Base-by-base conservation (phyloP, 2,113 vertebrate species). In the Psilopogon haemacephalus region DNA sequence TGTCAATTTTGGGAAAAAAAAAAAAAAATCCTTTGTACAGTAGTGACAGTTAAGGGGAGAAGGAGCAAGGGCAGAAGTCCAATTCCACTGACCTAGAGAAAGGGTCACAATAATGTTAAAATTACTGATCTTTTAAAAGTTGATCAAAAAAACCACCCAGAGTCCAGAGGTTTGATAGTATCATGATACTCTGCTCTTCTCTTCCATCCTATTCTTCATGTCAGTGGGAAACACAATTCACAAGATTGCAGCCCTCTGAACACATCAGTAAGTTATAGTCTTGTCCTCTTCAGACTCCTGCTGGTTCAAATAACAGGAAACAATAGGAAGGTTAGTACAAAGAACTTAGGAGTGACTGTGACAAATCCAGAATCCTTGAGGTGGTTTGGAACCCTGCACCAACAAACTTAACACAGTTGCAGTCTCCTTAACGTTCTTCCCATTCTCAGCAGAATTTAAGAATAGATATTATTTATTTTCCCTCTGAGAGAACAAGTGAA, bases 251-350 rank as follows among this genome's bases (percentile, higher is more conserved):
- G 27, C 50, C 40, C 59, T 88, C 63, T 88, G 91, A 95, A 90
- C 76, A 92, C 28, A 58, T 95, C 76, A 77, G 73, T 88, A 84
- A 90, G 44, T 72, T 77, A 56, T 5, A 76, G 55, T 84, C 88
- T 95, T 89, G 90, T 79, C 86, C 75, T 92, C 79, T 91, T 72
- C 82, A 63, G 37, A 38, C 60, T 92, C 90, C 86, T 69, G 92
- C 86, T 92, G 67, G 11, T 84, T 95, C 86, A 96, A 91, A 80
- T 71, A 88, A 89, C 58, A 77, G n/a, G 52, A 93, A 40, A 37
- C 54, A 85, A 93, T 23, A 62, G 82, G 84, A 81, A 52, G 37
- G 42, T 74, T 37, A 81, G 80, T 80, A 88, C 70, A 86, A 90
- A 93, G 40, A 54, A 8, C 60, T 52, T 82, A 63, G 15, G 37